Evolutionary conservation across 1,140 invertebrate genomes (phyloP), one percentile per base, ranked within the genome.

Genomic region (Drosophila chauvacae): DNA sequence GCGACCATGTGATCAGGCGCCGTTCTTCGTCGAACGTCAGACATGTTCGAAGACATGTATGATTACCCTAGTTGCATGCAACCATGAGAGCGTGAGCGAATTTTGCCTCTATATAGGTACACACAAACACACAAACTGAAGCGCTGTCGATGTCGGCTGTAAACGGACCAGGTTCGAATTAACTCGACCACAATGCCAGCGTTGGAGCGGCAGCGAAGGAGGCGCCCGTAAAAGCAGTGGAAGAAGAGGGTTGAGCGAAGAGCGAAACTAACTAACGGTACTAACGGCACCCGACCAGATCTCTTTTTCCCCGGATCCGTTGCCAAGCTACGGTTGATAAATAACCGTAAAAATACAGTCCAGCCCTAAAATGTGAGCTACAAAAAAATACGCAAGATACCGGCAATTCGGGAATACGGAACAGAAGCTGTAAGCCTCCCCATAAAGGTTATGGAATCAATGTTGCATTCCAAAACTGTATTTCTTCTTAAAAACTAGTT

Each of bases 111-210:
- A 20, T 14, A 45, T 45, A 6, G 44, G 18, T n/a, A 45, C 6
- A 45, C 44, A 23, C 42, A 18, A 4, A 7, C 42, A 91, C 86
- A 79, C 81, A 71, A 78, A 68, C 50, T 33, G 60, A 66, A 66
- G 44, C 61, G 66, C 26, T 26, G 30, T 45, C 39, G 55, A 42
- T 35, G 58, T 23, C 71, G 44, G 48, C 57, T 55, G 39, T 64
- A 53, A 47, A 30, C 75, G 71, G 79, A 81, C 57, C 66, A 73
- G 73, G 81, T 84, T 80, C 72, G 72, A 85, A 86, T 81, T 81
- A 86, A 85, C 81, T 85, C 82, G 82, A 85, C 81, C 81, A 78
- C 81, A 85, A 81, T 77, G 72, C 70, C 70, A 82, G 79, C 68
- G 50, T 23, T 42, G n/a, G 14, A 20, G 42, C 18, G 61, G 26